A percentile compares a stretch with the other conserved stretches of the same genome.
Conservation (phyloP, 2,888 invertebrate genomes). For the Digitonthophagus gazella region DNA sequence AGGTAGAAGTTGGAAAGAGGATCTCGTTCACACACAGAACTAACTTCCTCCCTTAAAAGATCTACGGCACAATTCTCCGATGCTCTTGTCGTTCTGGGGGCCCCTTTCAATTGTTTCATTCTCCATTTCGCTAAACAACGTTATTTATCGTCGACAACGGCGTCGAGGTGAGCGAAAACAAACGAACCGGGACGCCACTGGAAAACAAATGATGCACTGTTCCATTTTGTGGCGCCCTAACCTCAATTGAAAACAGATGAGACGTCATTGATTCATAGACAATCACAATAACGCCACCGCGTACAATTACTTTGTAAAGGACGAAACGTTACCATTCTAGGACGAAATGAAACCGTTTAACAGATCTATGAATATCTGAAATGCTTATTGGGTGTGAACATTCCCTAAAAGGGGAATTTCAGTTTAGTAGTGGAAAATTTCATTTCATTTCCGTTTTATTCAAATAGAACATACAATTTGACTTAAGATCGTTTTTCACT, state of each 20-base stretch:
- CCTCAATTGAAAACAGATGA: conserved; percentile 1
- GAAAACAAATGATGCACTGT: conserved; percentile 9
- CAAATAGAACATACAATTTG: too few relatives aligned
- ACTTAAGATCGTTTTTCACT: too few relatives aligned
- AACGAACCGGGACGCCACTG: conserved; percentile 7
- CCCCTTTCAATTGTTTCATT: conserved; percentile 13
- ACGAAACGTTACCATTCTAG: too few relatives aligned
- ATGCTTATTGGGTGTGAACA: not conserved
- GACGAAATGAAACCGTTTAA: not conserved
- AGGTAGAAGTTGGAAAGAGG: conserved; percentile 1
- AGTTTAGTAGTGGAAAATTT: not conserved
- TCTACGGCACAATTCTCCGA: conserved; percentile 3
- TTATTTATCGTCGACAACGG: conserved; percentile 10
- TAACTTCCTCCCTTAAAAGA: not conserved
- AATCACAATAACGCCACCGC: too few relatives aligned
- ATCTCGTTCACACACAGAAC: conserved; percentile 1
- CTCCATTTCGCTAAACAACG: conserved; percentile 13
- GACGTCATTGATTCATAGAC: not conserved
- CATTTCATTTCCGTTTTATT: not conserved
- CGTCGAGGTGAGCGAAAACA: not conserved
- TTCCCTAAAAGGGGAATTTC: not conserved
- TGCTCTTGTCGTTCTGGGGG: not conserved
- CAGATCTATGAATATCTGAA: not conserved
- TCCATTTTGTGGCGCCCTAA: not conserved
- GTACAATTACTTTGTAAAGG: not conserved